Base-by-base conservation (phyloP, 2,797 vertebrate species). In the Pelochelys cantorii region DNA sequence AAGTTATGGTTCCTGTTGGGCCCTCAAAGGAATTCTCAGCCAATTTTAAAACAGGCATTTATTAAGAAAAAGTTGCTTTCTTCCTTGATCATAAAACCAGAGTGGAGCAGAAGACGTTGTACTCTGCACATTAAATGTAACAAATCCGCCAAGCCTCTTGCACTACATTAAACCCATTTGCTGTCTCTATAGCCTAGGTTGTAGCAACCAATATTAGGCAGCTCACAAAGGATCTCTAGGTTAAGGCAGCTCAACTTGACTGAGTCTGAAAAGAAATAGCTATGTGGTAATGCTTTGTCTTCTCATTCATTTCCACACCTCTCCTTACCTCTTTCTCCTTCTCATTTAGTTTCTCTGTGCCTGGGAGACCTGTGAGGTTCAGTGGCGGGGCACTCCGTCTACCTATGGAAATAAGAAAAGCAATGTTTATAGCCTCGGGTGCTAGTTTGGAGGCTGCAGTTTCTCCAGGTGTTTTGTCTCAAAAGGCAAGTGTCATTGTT, bases 321-420 rank as follows among this genome's bases (percentile, higher is more conserved):
- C 84, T 85, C 75, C 71, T 93, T 98, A 99, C 99, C 99, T 99
- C 99, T 97, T 99, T 99, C 97, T 99, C 99, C 85, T 98, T 98
- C 94, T 99, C 99, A 10, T 99, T 99, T 68, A 99, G 99, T 80
- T 99, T 99, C 98, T 99, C 99, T 0, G 99, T 99, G 84, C 99
- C 99, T 4, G 99, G 99, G 80, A 99, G 98, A 84, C 99, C 99
- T 0, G 99, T 99, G 94, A 99, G 98, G 98, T 99, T 99, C 96
- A 99, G 98, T 0, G 99, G 99, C 1, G 99, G 99, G 37, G 99
- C 99, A 2, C 99, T 99, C 81, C 99, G 98, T 95, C 99, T 98
- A 65, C 99, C 99, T 98, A 98, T 42, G 37, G 95, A 56, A 79
- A 96, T 77, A 95, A 27, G 25, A 48, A 81, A 29, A 79, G 55